Percentiles rank a stretch among this genome's conserved stretches.
phyloP scores from a whole-genome alignment of 2,888 invertebrate species.

The Ophraella communa region DNA sequence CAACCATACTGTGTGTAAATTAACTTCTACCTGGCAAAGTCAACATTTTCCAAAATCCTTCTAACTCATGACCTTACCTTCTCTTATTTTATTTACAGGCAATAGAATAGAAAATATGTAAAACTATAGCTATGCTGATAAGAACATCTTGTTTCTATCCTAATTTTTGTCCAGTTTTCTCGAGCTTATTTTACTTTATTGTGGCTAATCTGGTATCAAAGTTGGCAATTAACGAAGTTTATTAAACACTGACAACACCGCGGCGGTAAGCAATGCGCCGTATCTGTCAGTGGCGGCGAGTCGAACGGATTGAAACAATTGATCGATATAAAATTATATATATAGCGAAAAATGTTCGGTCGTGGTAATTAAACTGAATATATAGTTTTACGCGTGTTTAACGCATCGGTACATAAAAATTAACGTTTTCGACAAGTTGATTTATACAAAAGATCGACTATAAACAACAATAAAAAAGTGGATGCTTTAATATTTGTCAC shows the following conservation, averaged over 20 bases:
- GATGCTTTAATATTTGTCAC: background rate
- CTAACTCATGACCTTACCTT: too few relatives aligned
- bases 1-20: too few relatives aligned
- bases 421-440: background rate
- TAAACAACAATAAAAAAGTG: background rate
- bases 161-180: background rate
- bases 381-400: conserved; percentile 10
- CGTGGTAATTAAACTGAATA: background rate
- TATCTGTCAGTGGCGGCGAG: conserved; percentile 3
- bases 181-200: too few relatives aligned
- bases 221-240: too few relatives aligned
- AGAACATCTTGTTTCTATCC: too few relatives aligned
- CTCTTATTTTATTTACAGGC: too few relatives aligned
- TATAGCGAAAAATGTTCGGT: background rate
- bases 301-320: background rate
- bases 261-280: background rate
- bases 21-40: too few relatives aligned
- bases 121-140: too few relatives aligned
- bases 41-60: too few relatives aligned
- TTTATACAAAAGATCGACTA: background rate
- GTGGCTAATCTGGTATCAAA: too few relatives aligned
- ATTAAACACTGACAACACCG: background rate
- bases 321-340: conserved; percentile 3
- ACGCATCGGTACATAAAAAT: conserved; percentile 6
- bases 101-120: too few relatives aligned